Conservation (phyloP, 2,113 vertebrate genomes). For the Apteryx owenii region DNA sequence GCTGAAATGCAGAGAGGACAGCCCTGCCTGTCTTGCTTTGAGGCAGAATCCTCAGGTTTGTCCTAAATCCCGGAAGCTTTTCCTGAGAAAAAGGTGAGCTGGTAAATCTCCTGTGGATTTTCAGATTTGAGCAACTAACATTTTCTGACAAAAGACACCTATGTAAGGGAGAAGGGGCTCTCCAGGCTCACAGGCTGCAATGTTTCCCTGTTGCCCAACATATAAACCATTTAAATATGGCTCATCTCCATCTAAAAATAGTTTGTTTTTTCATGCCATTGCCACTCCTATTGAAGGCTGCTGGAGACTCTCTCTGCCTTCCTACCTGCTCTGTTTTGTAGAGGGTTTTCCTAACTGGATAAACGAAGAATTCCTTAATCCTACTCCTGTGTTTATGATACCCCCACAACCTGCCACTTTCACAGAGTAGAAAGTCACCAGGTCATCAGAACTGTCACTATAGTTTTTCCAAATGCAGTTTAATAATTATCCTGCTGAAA, state of each 20-base stretch:
- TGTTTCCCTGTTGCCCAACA: background rate
- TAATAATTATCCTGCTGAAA: background rate
- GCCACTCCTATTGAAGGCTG: background rate
- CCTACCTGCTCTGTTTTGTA: background rate
- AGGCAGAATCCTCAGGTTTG: background rate
- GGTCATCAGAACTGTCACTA: background rate
- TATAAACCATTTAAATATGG: background rate
- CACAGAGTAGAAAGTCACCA: background rate
- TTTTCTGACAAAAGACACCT: background rate
- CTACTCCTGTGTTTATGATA: background rate
- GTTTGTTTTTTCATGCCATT: background rate
- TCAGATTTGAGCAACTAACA: background rate
- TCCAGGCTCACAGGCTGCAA: background rate
- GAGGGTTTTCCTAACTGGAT: background rate
- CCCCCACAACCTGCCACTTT: background rate
- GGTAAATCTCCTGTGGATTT: background rate
- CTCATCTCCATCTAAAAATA: background rate
- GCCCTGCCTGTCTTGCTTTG: background rate
- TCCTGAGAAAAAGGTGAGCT: background rate
- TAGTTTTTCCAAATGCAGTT: background rate
- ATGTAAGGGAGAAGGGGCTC: background rate
- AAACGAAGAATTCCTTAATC: background rate
- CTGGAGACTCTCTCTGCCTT: background rate
- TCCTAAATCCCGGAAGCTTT: background rate
- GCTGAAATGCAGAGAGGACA: background rate